These are phyloP conservation scores for Saccostrea echinata DNA, from an alignment of 1,140 invertebrate genomes.

Conservation along the genomic window DNA sequence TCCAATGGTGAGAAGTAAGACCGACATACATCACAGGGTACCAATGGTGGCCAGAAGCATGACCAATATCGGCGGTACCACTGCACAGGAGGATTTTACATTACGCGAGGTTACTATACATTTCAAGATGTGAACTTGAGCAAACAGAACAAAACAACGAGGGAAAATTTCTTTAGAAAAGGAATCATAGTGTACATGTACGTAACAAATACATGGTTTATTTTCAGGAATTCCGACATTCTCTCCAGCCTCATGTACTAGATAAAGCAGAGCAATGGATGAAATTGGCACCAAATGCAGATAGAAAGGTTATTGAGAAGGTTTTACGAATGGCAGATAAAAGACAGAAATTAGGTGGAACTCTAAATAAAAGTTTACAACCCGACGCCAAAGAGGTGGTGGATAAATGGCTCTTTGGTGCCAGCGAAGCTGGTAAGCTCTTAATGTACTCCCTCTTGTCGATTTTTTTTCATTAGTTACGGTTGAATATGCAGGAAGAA, in stretches of 20 bases:
- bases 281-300: slow-evolving; percentile 57
- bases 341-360: slow-evolving; percentile 55
- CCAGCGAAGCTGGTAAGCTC: slow-evolving; percentile 62
- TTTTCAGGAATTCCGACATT: slow-evolving; percentile 47
- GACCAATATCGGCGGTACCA: not conserved
- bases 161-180: not conserved
- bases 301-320: slow-evolving; percentile 65
- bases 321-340: slow-evolving; percentile 61
- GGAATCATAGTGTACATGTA: not conserved
- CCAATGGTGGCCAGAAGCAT: not conserved
- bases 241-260: slow-evolving; percentile 50
- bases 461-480: not conserved
- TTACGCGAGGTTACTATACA: not conserved
- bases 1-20: slow-evolving; percentile 39
- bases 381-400: slow-evolving; percentile 65
- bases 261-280: slow-evolving; percentile 57
- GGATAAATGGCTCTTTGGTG: slow-evolving; percentile 66
- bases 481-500: not conserved
- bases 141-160: not conserved
- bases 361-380: slow-evolving; percentile 54
- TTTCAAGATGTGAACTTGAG: not conserved
- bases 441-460: not conserved
- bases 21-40: not conserved
- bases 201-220: not conserved
- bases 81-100: not conserved